Percentiles rank a stretch among this genome's conserved stretches.
These are phyloP conservation scores for Brachionus paranguensis DNA, from an alignment of 1,140 invertebrate genomes.

Conservation along the genomic window DNA sequence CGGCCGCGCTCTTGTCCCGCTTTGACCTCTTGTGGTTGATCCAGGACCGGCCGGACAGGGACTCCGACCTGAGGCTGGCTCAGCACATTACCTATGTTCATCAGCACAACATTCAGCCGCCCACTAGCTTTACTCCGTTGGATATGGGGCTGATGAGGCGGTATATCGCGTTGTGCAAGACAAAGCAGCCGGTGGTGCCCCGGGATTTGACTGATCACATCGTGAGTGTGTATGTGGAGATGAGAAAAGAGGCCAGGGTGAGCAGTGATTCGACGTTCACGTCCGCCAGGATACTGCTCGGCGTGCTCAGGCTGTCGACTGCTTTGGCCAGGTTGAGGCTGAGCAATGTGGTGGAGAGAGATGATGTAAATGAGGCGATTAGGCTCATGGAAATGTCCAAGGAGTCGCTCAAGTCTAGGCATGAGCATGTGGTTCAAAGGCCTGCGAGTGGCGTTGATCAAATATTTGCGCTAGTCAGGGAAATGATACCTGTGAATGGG, in stretches of 20 bases:
- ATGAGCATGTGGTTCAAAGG: background rate
- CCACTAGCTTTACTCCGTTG: slow-evolving; percentile 60
- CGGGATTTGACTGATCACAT: slow-evolving; percentile 79
- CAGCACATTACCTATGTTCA: slow-evolving; percentile 98
- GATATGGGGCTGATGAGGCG: slow-evolving; percentile 55
- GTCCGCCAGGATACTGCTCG: slow-evolving; percentile 84
- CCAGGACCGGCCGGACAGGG: slow-evolving; percentile 83
- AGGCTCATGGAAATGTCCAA: slow-evolving; percentile 83
- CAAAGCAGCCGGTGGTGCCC: slow-evolving; percentile 69
- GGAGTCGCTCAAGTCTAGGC: background rate
- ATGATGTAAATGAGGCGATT: slow-evolving; percentile 89
- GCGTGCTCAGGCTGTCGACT: slow-evolving; percentile 83
- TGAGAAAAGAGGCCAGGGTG: slow-evolving; percentile 76
- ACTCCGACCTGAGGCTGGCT: slow-evolving; percentile 81
- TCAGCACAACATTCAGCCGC: slow-evolving; percentile 79
- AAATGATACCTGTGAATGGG: slow-evolving; percentile 65
- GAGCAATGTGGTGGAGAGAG: slow-evolving; percentile 77
- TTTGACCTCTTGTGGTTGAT: slow-evolving; percentile 97
- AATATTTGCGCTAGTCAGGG: slow-evolving; percentile 76
- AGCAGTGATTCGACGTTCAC: slow-evolving; percentile 56
- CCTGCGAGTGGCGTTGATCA: slow-evolving; percentile 59
- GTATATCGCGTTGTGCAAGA: slow-evolving; percentile 85
- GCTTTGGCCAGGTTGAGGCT: slow-evolving; percentile 82
- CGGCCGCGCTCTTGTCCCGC: slow-evolving; percentile 88
- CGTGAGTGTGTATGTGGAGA: slow-evolving; percentile 85